A percentile compares a stretch with the other conserved stretches of the same genome.
Evolutionary conservation across 2,797 vertebrate genomes (phyloP).

Genomic region (Cryptoblepharus egeriae): DNA sequence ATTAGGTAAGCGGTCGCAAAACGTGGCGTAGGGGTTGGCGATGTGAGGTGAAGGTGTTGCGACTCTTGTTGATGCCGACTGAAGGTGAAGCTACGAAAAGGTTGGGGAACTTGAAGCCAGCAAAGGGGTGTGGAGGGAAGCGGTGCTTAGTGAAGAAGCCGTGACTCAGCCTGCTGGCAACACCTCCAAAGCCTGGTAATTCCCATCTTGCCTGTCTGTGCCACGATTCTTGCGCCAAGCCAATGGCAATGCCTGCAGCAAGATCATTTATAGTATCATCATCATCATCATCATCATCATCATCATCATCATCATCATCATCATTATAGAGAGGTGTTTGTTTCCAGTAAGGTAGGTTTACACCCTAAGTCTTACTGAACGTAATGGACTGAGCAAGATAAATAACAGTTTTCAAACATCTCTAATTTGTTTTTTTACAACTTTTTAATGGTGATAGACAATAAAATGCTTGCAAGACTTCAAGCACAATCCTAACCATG

Average conservation of each 20-base stretch:
- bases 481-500: no score
- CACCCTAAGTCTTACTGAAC: no score
- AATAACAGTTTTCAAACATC: no score
- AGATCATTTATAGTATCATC: background rate
- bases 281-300: no score
- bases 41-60: slow-evolving; percentile 44
- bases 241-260: no score
- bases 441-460: no score
- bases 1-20: slow-evolving; percentile 35
- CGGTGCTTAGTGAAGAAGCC: slow-evolving; percentile 41
- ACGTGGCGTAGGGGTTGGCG: slow-evolving; percentile 19
- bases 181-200: slow-evolving; percentile 52
- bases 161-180: slow-evolving; percentile 48
- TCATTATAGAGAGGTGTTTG: no score
- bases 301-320: no score
- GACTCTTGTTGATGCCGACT: slow-evolving; percentile 59
- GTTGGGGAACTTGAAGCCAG: slow-evolving; percentile 55
- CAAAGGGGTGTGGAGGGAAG: slow-evolving; percentile 57
- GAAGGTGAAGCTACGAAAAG: slow-evolving; percentile 52
- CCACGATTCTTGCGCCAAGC: background rate
- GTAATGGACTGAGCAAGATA: no score
- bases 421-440: no score
- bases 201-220: slow-evolving; percentile 27
- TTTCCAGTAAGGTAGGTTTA: no score
- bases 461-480: no score